Conservation (phyloP, 2,797 vertebrate genomes). For the Buphagus erythrorhynchus region DNA sequence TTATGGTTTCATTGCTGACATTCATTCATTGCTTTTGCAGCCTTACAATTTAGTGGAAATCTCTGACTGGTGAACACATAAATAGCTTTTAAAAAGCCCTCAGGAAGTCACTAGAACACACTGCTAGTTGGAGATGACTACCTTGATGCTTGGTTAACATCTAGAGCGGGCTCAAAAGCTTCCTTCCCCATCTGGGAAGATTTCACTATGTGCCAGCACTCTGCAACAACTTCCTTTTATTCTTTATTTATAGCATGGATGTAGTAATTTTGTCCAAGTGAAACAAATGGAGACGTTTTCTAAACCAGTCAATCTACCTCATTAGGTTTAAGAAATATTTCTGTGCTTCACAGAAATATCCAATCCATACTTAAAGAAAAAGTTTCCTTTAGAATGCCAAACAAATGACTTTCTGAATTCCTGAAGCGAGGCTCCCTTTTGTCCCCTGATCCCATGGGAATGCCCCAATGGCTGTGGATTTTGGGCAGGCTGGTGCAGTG, state of each 20-base stretch:
- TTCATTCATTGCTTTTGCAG: neutral
- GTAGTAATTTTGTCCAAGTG: neutral
- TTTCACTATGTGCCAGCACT: constrained; percentile 22
- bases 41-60: constrained; percentile 33
- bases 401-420: neutral
- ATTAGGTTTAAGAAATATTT: neutral
- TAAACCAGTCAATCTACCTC: neutral
- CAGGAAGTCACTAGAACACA: constrained; percentile 47
- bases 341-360: neutral
- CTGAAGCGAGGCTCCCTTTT: neutral
- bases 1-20: neutral
- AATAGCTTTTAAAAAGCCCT: constrained; percentile 31
- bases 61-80: constrained; percentile 33
- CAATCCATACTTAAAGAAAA: constrained; percentile 2
- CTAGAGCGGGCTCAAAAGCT: constrained; percentile 50
- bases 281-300: neutral
- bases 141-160: constrained; percentile 37
- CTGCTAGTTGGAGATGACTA: constrained; percentile 36
- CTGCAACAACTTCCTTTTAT: constrained; percentile 48
- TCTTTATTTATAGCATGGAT: neutral
- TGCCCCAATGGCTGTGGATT: neutral
- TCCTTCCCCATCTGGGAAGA: constrained; percentile 37
- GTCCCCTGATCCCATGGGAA: neutral
- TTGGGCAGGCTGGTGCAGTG: neutral
- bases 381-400: neutral